Conservation (phyloP, 1,140 invertebrate species). For the Trissolcus basalis region DNA sequence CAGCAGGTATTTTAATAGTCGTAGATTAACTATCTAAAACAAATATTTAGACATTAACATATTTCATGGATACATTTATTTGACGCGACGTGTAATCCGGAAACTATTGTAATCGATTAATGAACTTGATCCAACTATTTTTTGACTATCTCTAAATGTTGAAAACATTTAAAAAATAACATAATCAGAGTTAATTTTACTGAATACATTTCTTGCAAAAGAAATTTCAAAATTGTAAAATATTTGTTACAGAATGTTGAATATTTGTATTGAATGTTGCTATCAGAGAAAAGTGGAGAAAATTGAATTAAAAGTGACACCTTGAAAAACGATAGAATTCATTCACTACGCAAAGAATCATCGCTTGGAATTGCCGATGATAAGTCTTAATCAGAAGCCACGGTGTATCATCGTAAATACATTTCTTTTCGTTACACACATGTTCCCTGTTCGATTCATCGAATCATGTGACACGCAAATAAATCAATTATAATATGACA, state of each 20-base stretch:
- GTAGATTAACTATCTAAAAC: constrained; percentile 34
- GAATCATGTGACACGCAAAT: constrained; percentile 10
- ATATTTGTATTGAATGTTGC: no score
- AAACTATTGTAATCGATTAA: constrained; percentile 27
- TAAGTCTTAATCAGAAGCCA: constrained; percentile 3
- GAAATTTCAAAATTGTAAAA: no score
- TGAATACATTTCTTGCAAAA: no score
- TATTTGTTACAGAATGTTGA: no score
- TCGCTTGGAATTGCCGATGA: not conserved
- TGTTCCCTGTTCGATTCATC: constrained; percentile 5
- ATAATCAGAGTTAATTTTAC: no score
- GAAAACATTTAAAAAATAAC: no score
- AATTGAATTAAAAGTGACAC: no score
- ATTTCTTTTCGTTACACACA: not conserved
- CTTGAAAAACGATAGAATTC: no score
- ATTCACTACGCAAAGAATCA: no score
- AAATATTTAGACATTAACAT: constrained; percentile 35
- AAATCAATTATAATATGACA: constrained; percentile 13
- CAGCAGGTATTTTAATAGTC: constrained; percentile 18
- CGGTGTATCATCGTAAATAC: constrained; percentile 4
- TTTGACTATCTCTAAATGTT: not conserved
- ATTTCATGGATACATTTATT: constrained; percentile 12
- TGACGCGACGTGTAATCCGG: constrained; percentile 19
- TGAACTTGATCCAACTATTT: not conserved
- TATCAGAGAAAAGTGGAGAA: no score